Evolutionary conservation across 92 coral and sea anemone genomes (phyloP).

Genomic region (Heteractis magnifica): DNA sequence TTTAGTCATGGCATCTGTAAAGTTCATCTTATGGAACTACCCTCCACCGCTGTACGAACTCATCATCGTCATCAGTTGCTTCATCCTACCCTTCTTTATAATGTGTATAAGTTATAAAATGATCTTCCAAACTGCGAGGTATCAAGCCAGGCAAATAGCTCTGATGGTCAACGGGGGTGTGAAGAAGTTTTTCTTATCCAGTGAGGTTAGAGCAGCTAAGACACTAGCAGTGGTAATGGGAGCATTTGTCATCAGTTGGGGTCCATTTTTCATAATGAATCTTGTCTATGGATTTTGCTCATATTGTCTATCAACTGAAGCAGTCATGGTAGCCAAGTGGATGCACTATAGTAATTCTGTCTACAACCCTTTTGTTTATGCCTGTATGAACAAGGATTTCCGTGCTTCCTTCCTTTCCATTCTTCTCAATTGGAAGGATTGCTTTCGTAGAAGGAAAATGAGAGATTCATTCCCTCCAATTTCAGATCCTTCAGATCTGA

Average conservation of each 20-base stretch:
- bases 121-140: conserved; percentile 90
- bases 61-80: conserved; percentile 71
- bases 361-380: conserved; percentile 83
- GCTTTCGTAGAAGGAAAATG: conserved; percentile 7
- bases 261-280: conserved; percentile 79
- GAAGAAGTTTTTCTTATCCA: conserved; percentile 81
- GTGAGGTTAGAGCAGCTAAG: conserved; percentile 92
- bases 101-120: conserved; percentile 74
- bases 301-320: conserved; percentile 53
- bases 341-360: conserved; percentile 90
- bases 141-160: conserved; percentile 88
- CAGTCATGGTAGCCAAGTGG: conserved; percentile 88
- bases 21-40: conserved; percentile 54
- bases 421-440: conserved; percentile 54
- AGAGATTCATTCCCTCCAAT: neutral
- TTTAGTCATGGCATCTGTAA: conserved; percentile 64
- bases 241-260: conserved; percentile 91
- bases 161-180: conserved; percentile 87
- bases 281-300: conserved; percentile 69
- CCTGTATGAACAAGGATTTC: conserved; percentile 91
- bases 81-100: conserved; percentile 72
- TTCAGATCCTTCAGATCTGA: conserved; percentile 35
- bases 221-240: conserved; percentile 92
- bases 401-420: conserved; percentile 74
- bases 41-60: conserved; percentile 81